Base-by-base conservation (phyloP, 2,113 vertebrate genomes). In the Ptyas mucosa region DNA sequence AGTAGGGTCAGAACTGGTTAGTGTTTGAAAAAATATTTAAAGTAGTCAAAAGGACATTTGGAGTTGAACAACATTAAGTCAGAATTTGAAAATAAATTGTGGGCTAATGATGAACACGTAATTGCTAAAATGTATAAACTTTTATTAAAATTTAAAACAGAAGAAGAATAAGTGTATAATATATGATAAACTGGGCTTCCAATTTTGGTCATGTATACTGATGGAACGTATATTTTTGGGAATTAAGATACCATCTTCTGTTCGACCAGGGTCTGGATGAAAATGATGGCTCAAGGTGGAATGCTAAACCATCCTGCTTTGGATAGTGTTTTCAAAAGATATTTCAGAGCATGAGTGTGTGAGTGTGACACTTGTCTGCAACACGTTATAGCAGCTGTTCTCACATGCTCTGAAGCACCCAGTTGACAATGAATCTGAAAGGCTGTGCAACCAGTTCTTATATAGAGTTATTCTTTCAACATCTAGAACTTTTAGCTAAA, bases 381-480 rank as follows among this genome's bases (percentile, higher is more conserved):
- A 18, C 15, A 34, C 69, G n/a, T 75, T 75, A 2, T 18, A 39
- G n/a, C 69, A 34, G n/a, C n/a, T 75, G 64, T 75, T 75, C 64
- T n/a, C 15, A 34, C 14, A 18, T 18, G 69, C 26, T 64, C 26
- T 64, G 11, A 64, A 64, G 26, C n/a, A 20, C n/a, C n/a, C 5
- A 0, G 69, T 39, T 75, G 69, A 39, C n/a, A 75, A 75, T 75
- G 69, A 34, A 75, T 75, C n/a, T 75, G 69, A 75, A 75, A 34
- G 6, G 34, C 64, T 34, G 6, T 0, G 2, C 14, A 86, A 29
- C 61, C 90, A 93, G 94, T 95, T 24, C 87, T 95, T 95, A 91
- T 93, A 96, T 11, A 14, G 61, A 64, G 61, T 14, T 14, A 64
- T 64, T n/a, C 26, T 64, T 64, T 64, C 61, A 64, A 64, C 61